A percentile compares a stretch with the other conserved stretches of the same genome.
phyloP scores from a whole-genome alignment of 2,888 invertebrate genomes.

The Anarsia innoxiella region DNA sequence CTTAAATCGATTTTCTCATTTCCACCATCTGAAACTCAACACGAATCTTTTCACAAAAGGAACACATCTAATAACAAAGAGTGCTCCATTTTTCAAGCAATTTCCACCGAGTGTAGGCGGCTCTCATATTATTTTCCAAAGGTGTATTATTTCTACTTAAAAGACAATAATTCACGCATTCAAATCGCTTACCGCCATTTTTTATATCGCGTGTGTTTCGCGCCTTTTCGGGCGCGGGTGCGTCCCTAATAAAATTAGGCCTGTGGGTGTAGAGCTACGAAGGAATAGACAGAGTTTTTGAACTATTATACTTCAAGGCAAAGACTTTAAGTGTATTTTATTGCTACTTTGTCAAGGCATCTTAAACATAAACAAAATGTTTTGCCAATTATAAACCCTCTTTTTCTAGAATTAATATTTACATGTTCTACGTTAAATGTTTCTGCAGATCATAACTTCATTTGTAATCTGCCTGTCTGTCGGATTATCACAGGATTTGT shows the following conservation, averaged over 20 bases:
- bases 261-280: conserved; percentile 41
- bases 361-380: too few species aligned
- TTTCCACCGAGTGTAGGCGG: conserved; percentile 37
- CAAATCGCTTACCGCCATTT: conserved; percentile 71
- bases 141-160: conserved; percentile 67
- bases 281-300: too few species aligned
- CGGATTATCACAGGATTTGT: conserved; percentile 3
- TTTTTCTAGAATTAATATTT: too few species aligned
- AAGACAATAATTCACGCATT: conserved; percentile 74
- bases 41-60: too few species aligned
- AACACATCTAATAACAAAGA: conserved; percentile 23
- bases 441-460: neutral
- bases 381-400: too few species aligned
- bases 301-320: too few species aligned
- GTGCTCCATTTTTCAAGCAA: conserved; percentile 41
- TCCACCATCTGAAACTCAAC: too few species aligned
- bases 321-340: too few species aligned
- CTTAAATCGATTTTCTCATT: too few species aligned
- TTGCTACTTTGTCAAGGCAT: too few species aligned
- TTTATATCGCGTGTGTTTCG: conserved; percentile 76
- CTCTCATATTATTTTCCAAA: conserved; percentile 55
- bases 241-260: conserved; percentile 74
- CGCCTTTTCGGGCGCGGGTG: conserved; percentile 73
- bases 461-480: neutral
- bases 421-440: too few species aligned